phyloP scores from a whole-genome alignment of 2,797 vertebrate species.

The Tragelaphus eurycerus region DNA sequence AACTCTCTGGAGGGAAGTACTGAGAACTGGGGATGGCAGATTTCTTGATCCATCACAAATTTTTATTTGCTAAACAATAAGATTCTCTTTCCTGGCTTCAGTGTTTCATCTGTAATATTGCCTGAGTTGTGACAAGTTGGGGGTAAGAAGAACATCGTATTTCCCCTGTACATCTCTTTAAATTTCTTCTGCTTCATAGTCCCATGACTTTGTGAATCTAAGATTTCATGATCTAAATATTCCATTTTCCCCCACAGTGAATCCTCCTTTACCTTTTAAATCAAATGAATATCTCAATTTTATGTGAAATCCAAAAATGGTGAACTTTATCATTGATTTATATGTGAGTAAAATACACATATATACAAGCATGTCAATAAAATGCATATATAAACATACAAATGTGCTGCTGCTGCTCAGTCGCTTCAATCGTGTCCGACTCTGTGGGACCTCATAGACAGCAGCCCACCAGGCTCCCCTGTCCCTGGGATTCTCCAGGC shows the following conservation, averaged over 20 bases:
- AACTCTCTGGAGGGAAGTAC: neutral
- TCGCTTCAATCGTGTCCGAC: fast-evolving
- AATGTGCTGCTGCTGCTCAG: too few relatives aligned
- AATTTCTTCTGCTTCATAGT: conserved; percentile 21
- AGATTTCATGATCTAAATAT: conserved; percentile 47
- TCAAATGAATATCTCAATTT: conserved; percentile 34
- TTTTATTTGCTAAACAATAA: neutral
- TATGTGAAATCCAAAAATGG: neutral
- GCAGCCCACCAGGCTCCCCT: too few relatives aligned
- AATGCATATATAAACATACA: neutral
- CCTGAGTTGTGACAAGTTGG: neutral
- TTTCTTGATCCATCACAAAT: neutral
- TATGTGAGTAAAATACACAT: neutral
- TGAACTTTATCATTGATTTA: neutral
- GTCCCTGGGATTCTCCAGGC: too few relatives aligned
- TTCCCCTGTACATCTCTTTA: conserved; percentile 32
- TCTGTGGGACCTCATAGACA: too few relatives aligned
- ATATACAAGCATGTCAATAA: neutral
- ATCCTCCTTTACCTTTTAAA: neutral
- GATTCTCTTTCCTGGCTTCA: neutral
- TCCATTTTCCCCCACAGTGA: conserved; percentile 10
- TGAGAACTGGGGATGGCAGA: neutral
- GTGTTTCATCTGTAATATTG: neutral
- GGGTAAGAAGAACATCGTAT: neutral
- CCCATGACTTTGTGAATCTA: conserved; percentile 16